phyloP scores from a whole-genome alignment of 2,888 invertebrate genomes.

The Eristalis arbustorum region DNA sequence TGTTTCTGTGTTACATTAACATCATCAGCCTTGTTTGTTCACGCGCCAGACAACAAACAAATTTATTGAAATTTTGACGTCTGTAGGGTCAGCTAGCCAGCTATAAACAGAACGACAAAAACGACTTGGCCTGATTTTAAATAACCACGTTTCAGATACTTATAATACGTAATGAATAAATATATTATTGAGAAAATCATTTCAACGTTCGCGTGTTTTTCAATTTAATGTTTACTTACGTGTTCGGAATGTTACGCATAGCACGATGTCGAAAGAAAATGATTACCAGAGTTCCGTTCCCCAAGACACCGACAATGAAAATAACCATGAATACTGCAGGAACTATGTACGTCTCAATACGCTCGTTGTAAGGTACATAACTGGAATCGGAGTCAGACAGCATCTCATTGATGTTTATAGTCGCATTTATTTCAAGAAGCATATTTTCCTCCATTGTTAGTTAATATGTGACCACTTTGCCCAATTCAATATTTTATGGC shows the following conservation, averaged over 20 bases:
- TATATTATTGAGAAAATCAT: too few species aligned
- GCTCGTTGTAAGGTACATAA: conserved; percentile 85
- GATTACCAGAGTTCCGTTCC: conserved; percentile 92
- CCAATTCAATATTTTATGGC: too few species aligned
- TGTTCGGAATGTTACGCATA: conserved; percentile 95
- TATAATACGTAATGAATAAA: too few species aligned
- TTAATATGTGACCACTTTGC: not conserved
- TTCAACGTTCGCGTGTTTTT: too few species aligned
- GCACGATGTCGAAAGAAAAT: conserved; percentile 91
- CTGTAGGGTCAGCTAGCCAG: too few species aligned
- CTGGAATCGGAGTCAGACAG: conserved; percentile 37
- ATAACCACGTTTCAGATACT: too few species aligned
- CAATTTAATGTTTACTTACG: conserved; percentile 82
- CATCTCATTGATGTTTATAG: conserved; percentile 6
- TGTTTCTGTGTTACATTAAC: too few species aligned
- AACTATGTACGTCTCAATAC: conserved; percentile 93
- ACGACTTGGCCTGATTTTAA: too few species aligned
- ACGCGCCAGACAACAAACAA: too few species aligned
- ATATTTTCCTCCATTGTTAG: conserved; percentile 50
- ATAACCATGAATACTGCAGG: conserved; percentile 92
- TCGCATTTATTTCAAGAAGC: conserved; percentile 35
- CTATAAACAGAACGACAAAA: too few species aligned
- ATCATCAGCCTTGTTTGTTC: too few species aligned
- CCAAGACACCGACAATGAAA: conserved; percentile 92
- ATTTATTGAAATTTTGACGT: too few species aligned